Evolutionary conservation across 2,797 vertebrate species (phyloP), one percentile per base, ranked within the genome.

Genomic region (Nyctibius grandis): DNA sequence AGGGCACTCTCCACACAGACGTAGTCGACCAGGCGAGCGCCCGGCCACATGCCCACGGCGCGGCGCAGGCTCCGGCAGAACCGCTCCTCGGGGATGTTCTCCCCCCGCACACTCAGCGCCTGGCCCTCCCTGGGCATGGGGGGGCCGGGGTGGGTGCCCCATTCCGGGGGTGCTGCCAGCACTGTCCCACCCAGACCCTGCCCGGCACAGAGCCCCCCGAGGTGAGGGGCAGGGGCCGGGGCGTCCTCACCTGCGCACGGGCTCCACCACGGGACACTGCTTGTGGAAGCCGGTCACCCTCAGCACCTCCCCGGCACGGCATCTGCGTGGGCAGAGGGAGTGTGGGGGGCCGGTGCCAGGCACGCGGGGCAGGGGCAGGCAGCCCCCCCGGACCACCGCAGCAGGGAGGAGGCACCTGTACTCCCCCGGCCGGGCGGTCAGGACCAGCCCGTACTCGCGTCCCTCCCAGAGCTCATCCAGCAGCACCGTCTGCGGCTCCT

Each of bases 21-120:
- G 5, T 99, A 99, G 95, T 99, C 99, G 5, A 99, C 64, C 61
- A 99, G 98, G 81, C 96, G 98, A 82, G 98, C 98, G 2, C 98
- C 99, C 0, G 98, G 98, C 99, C 99, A 99, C 97, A 98, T 97
- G 60, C 84, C 85, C 38, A 99, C 97, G 0, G 99, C 97, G 5
- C 65, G 97, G 94, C 97, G 95, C 91, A 99, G 96, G 81, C 98
- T 98, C 11, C 53, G 92, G 25, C 98, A 98, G 96, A 99, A 99
- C 87, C 97, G 34, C 0, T 97, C 96, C 96, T 99, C 99, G 0
- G 98, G 96, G 57, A 98, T 97, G 87, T 97, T 98, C 97, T 99
- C 99, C 3, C 99, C 99, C 53, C 99, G 97, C 14, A 99, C 98
- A 0, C 92, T 99, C 97, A 99, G 96, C 17, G 96, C 98, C 96